phyloP scores from a whole-genome alignment of 2,113 vertebrate genomes.

The Canis aureus region DNA sequence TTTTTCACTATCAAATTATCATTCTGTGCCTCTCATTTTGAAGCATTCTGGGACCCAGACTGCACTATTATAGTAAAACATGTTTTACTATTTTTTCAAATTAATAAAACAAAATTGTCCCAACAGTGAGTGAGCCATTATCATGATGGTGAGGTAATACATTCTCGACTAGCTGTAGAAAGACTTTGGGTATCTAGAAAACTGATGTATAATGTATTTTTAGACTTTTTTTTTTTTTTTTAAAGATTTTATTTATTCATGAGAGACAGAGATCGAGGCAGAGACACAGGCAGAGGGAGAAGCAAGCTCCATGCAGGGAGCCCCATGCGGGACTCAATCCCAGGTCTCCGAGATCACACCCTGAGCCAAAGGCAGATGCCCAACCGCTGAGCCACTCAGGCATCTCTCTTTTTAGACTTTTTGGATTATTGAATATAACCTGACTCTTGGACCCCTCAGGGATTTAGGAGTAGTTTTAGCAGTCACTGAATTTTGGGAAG shows the following conservation, averaged over 20 bases:
- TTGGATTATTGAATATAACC: background rate
- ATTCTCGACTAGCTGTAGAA: background rate
- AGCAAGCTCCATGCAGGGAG: too few relatives aligned
- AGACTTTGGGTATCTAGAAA: background rate
- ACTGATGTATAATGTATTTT: background rate
- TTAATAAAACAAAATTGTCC: background rate
- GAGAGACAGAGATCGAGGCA: too few relatives aligned
- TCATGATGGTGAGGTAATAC: background rate
- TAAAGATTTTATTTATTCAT: too few relatives aligned
- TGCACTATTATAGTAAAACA: background rate
- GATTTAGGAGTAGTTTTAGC: conserved; percentile 36
- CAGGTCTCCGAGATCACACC: too few relatives aligned
- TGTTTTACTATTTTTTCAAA: background rate
- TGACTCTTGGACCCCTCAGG: background rate
- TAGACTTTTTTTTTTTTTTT: background rate
- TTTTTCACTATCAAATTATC: background rate
- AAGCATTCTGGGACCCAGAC: background rate
- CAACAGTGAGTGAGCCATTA: background rate
- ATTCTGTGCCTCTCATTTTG: background rate
- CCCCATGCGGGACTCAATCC: too few relatives aligned
- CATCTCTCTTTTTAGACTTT: background rate
- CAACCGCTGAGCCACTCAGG: too few relatives aligned
- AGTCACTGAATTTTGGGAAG: background rate
- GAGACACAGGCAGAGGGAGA: too few relatives aligned
- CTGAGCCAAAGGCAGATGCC: too few relatives aligned